Conservation (phyloP, 2,113 vertebrate genomes). For the Nematolebias whitei region DNA sequence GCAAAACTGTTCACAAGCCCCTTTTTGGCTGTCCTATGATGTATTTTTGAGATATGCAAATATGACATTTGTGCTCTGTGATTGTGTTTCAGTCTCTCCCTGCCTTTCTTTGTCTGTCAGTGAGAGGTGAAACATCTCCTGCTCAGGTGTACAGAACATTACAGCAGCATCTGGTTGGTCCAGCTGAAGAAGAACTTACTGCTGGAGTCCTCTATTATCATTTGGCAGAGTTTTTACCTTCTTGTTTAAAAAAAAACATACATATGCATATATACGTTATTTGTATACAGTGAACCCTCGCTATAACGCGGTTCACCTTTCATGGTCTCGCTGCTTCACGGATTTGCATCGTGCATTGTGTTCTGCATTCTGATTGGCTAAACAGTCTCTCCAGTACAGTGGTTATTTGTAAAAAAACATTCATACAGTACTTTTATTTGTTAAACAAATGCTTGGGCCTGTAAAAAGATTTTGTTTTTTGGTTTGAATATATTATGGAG, state of each 20-base stretch:
- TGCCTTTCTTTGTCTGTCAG: conserved; percentile 1
- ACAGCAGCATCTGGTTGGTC: conserved; percentile 26
- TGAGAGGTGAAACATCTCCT: conserved; percentile 52
- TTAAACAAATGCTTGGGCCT: no score
- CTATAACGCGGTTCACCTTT: no score
- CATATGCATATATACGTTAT: no score
- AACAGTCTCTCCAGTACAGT: no score
- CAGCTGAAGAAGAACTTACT: conserved; percentile 7
- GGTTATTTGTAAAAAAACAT: no score
- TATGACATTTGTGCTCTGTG: conserved; percentile 70
- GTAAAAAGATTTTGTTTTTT: no score
- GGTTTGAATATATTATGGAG: no score
- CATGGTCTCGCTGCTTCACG: no score
- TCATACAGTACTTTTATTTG: no score
- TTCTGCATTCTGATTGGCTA: no score
- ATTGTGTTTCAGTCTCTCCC: conserved; percentile 52
- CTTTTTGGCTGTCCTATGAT: conserved; percentile 63
- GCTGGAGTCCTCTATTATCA: conserved; percentile 3
- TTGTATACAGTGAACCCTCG: no score
- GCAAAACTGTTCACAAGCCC: conserved; percentile 57
- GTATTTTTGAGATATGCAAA: conserved; percentile 74
- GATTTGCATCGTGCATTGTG: no score
- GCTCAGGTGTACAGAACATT: conserved; percentile 40
- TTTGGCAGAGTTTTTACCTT: not conserved
- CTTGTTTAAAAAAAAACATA: not conserved